Percentiles rank a stretch among this genome's conserved stretches.
Conservation (phyloP, 2,888 invertebrate species). For the Trichopoda pennipes region DNA sequence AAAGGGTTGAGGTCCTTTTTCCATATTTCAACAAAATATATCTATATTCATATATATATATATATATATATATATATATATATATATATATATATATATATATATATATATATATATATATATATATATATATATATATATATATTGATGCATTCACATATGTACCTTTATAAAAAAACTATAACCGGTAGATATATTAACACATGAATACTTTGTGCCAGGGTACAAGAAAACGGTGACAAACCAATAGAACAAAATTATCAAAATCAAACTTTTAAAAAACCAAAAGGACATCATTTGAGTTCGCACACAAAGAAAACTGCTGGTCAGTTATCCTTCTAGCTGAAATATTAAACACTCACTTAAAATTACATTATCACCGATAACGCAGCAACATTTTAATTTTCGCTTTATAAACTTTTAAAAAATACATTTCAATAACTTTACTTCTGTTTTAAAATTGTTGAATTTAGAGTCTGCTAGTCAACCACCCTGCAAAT, state of each 20-base stretch:
- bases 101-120: no score
- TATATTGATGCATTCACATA: no score
- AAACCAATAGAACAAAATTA: slow-evolving; percentile 3
- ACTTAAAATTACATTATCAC: slow-evolving; percentile 53
- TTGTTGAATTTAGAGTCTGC: neutral
- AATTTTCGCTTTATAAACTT: neutral
- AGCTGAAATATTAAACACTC: slow-evolving; percentile 28
- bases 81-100: no score
- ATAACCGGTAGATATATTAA: slow-evolving; percentile 37
- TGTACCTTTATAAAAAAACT: no score
- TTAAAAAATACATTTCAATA: neutral
- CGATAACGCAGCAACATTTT: slow-evolving; percentile 12
- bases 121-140: no score
- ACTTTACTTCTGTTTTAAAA: neutral
- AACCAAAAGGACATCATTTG: neutral
- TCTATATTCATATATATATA: no score
- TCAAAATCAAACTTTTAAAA: neutral
- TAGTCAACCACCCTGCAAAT: neutral
- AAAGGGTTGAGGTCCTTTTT: slow-evolving; percentile 48
- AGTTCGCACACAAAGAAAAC: slow-evolving; percentile 10
- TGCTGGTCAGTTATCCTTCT: slow-evolving; percentile 51
- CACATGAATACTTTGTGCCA: slow-evolving; percentile 8
- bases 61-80: no score
- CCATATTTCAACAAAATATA: neutral
- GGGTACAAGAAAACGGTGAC: slow-evolving; percentile 29